These are phyloP conservation scores for Paedocypris micromegethes DNA, from an alignment of 2,797 vertebrate genomes.

Conservation along the genomic window DNA sequence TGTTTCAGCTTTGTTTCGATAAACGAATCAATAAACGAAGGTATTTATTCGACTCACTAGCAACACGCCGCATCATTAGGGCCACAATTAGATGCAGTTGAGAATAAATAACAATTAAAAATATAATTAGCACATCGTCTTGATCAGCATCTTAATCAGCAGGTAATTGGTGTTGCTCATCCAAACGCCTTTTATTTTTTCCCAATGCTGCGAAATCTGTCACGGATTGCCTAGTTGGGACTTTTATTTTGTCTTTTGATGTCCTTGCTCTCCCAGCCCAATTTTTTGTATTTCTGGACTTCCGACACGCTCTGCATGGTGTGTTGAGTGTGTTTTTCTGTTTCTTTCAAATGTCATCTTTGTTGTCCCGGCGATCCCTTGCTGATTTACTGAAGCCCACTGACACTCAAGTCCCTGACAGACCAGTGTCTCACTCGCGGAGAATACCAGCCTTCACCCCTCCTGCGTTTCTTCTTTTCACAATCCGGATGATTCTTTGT, in stretches of 20 bases:
- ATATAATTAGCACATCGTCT: too few relatives aligned
- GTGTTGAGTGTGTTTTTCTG: slow-evolving; percentile 13
- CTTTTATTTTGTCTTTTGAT: slow-evolving; percentile 1
- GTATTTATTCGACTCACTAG: too few relatives aligned
- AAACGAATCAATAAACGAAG: too few relatives aligned
- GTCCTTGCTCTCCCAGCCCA: neutral
- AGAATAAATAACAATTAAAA: too few relatives aligned
- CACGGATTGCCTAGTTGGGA: neutral
- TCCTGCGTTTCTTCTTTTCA: slow-evolving; percentile 42
- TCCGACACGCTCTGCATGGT: neutral
- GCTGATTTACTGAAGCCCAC: slow-evolving; percentile 29
- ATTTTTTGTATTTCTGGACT: slow-evolving; percentile 15
- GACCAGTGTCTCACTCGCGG: slow-evolving; percentile 36
- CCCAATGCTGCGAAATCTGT: neutral
- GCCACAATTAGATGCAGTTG: too few relatives aligned
- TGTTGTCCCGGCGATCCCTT: slow-evolving; percentile 15
- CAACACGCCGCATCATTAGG: too few relatives aligned
- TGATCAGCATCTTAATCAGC: too few relatives aligned
- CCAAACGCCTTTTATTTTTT: too few relatives aligned
- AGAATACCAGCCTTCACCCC: slow-evolving; percentile 22
- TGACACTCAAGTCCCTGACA: slow-evolving; percentile 21
- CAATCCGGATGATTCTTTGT: slow-evolving; percentile 56
- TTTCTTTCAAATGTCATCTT: slow-evolving; percentile 35
- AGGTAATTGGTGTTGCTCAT: too few relatives aligned
- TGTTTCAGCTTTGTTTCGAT: too few relatives aligned